Evolutionary conservation across 1,140 invertebrate genomes (phyloP), one percentile per base, ranked within the genome.

Genomic region (Calliphora vicina): DNA sequence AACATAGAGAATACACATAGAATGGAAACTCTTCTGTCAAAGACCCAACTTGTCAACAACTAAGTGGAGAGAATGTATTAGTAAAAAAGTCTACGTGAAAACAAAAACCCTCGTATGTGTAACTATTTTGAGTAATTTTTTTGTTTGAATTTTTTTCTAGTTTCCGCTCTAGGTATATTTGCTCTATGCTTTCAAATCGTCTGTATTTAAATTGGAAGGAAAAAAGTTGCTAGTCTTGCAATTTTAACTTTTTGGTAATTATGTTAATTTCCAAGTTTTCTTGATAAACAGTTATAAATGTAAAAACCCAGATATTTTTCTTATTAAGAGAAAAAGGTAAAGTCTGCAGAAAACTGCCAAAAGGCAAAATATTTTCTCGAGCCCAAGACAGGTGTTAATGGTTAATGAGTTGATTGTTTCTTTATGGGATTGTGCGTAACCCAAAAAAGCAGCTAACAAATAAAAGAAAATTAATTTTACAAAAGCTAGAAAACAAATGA

Each of bases 331-430:
- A 35, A 8, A 50, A 50, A 50, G 17, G 45, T 50, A 50, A 17
- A 50, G 13, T 10, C 12, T 12, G 1, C 1, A 50, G 15, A 50
- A 50, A 13, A 43, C 74, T 0, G n/a, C 9, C 9, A 43, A 4
- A 43, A 78, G 15, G n/a, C 9, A 78, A 5, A 43, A 78, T 25
- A 23, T 78, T 43, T 78, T 74, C 25, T 43, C 6, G 0, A 35
- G 10, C 6, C 20, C n/a, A 23, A 78, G 74, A 78, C 74, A 78
- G 74, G 74, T 78, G 74, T 78, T 78, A 78, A 78, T 78, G 74
- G 35, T 78, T 78, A 78, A 78, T 78, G 74, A 78, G 35, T 78
- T 45, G 35, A 78, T 78, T 78, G 74, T 78, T 78, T 43, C 73
- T 76, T 29, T 2, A 27, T 10, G 0, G 17, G 45, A 4, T 57